Base-by-base conservation (phyloP, 2,797 vertebrate genomes). In the Morus bassanus region DNA sequence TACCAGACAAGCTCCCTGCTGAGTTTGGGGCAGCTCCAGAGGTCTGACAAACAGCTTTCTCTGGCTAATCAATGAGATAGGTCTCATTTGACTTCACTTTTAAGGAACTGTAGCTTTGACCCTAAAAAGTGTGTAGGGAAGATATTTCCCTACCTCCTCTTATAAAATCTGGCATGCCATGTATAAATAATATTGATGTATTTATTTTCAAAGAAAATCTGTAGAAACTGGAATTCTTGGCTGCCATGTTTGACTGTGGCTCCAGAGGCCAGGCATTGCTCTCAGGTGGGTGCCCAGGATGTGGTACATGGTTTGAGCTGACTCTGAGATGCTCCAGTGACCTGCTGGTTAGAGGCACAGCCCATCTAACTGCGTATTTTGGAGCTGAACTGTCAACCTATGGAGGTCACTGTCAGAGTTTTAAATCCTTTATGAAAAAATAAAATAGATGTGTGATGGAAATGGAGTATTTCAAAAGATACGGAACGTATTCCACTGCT, bases 201-300 rank as follows among this genome's bases (percentile, higher is more conserved):
- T n/a, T 77, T 31, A 5, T 76, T 64, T 53, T 79, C 11, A 39
- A 37, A 39, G 51, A 56, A 65, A 65, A 30, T 50, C 10, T n/a
- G 8, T 41, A 75, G 53, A 35, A 75, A 18, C 7, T 16, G 12
- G 2, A n/a, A 19, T 1, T 50, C 37, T 68, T 89, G 23, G 15
- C 23, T 30, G 18, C 48, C 16, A 0, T 25, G 11, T 75, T 48
- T 81, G 33, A 19, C 30, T 50, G 18, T 57, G 35, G 23, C 5
- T 73, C 43, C 61, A 22, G 24, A 84, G 33, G 27, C 13, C 27
- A 25, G 23, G 9, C 3, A 2, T 25, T 46, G 15, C 14, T 64
- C n/a, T 57, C 0, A 0, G 4, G 18, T 50, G 31, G 12, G n/a
- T 84, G 5, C 9, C 17, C 11, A 7, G 43, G 23, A 37, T 43